Percentiles rank a stretch among this genome's conserved stretches.
These are phyloP conservation scores for Stegastes partitus DNA, from an alignment of 2,113 vertebrate species.

Conservation along the genomic window DNA sequence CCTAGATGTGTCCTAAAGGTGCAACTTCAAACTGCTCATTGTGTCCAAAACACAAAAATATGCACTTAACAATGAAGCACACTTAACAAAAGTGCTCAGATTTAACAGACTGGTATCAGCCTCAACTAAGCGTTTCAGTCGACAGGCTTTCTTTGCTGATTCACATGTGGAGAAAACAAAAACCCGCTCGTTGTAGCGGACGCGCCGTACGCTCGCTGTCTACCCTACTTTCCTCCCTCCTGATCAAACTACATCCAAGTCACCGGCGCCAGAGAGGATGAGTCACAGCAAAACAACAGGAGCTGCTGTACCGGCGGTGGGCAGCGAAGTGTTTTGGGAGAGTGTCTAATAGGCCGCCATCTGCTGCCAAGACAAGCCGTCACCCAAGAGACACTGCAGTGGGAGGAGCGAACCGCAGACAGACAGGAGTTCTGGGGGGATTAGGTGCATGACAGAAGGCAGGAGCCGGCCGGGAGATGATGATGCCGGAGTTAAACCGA, in stretches of 20 bases:
- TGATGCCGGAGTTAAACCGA: constrained; percentile 45
- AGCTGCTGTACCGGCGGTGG: constrained; percentile 51
- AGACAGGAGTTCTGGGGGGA: constrained; percentile 55
- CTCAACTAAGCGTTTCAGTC: not conserved
- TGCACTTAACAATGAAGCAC: no score
- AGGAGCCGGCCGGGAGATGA: constrained; percentile 37
- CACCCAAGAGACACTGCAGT: constrained; percentile 36
- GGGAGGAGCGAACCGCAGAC: constrained; percentile 40
- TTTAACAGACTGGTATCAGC: no score
- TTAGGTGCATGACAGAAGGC: constrained; percentile 68
- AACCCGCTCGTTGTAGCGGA: no score
- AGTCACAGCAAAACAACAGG: constrained; percentile 67
- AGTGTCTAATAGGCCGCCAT: constrained; percentile 80
- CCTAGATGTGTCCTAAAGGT: not conserved
- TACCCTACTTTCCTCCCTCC: not conserved
- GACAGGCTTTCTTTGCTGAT: fast-evolving
- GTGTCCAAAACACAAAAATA: no score
- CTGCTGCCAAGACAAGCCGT: constrained; percentile 73
- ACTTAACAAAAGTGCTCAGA: no score
- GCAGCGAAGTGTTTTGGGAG: constrained; percentile 71
- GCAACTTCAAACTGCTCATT: not conserved
- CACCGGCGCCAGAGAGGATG: constrained; percentile 55
- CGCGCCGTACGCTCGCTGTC: constrained; percentile 6
- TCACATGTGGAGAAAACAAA: not conserved
- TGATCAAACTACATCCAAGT: constrained; percentile 58